Base-by-base conservation (phyloP, 2,113 vertebrate genomes). In the Coptodon bakossiorum region DNA sequence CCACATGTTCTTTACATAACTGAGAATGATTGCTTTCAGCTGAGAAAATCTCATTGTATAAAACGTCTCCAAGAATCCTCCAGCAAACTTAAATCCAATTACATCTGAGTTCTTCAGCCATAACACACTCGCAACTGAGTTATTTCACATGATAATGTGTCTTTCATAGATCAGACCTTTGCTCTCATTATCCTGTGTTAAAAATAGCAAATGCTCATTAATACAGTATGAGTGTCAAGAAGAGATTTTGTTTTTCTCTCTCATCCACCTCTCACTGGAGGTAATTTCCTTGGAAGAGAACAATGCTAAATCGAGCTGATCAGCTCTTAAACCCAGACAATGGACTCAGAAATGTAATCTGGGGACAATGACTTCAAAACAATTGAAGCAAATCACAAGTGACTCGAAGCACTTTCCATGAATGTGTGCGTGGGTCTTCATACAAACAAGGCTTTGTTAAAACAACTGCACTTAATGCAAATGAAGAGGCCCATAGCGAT, bases 381-480 rank as follows among this genome's bases (percentile, higher is more conserved):
- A 89, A 82, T 14, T 85, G 80, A 86, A 90, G 87, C 68, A 85
- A 93, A 94, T 91, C 31, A 45, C 14, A 82, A 93, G 89, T 91
- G 93, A 95, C 91, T 59, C 54, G 24, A 63, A 88, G 83, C 81
- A 90, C 71, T 93, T 92, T 88, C 80, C 61, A 34, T 53, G 73
- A 91, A 90, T 38, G 36, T 86, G 88, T 79, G 87, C 17, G 82
- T 83, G 89, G 88, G 86, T 82, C 89, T 31, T 54, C 17, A 80
- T 36, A 92, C 92, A 95, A 92, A 84, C 40, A 29, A 22, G 88
- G 83, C 93, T 94, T 94, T 94, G 93, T 94, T 94, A 85, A 90
- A 92, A 92, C 89, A 89, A 93, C 56, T 91, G 90, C 81, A 81
- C 91, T 92, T 91, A 82, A 94, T 95, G 94, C 90, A 94, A 94